Evolutionary conservation across 2,888 invertebrate species (phyloP).

Genomic region (Neoitamus cyanurus): DNA sequence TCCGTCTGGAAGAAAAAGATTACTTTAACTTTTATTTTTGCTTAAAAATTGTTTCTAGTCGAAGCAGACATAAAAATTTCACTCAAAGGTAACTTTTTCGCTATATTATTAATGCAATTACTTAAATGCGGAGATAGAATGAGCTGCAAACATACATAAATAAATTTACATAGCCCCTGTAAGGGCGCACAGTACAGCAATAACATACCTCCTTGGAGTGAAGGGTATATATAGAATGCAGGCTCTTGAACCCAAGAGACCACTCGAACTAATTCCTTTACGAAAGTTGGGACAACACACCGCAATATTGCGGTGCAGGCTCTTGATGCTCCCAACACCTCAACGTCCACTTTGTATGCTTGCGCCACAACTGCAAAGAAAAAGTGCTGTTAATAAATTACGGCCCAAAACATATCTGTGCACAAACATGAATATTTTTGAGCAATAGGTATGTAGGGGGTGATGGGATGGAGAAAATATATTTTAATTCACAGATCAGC

Average conservation of each 20-base stretch:
- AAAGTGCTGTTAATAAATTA: too few relatives aligned
- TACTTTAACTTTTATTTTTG: neutral
- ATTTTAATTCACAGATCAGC: too few relatives aligned
- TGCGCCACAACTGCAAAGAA: conserved; percentile 75
- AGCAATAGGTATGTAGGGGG: too few relatives aligned
- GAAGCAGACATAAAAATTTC: too few relatives aligned
- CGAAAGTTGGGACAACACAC: conserved; percentile 78
- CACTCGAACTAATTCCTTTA: conserved; percentile 78
- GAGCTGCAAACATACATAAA: neutral
- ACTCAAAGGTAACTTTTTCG: too few relatives aligned
- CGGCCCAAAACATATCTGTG: too few relatives aligned
- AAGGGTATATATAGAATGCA: conserved; percentile 78
- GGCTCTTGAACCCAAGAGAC: conserved; percentile 82
- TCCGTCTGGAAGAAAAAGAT: conserved; percentile 70
- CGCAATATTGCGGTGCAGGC: conserved; percentile 79
- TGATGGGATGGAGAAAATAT: too few relatives aligned
- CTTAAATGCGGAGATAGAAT: neutral
- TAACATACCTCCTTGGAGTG: conserved; percentile 77
- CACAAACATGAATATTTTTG: too few relatives aligned
- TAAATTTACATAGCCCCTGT: neutral
- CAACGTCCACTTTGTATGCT: conserved; percentile 78
- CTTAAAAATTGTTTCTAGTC: neutral
- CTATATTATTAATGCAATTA: too few relatives aligned
- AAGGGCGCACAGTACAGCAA: neutral
- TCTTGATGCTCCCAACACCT: conserved; percentile 75